Evolutionary conservation across 2,888 invertebrate genomes (phyloP).

Genomic region (Gryllus longicercus): DNA sequence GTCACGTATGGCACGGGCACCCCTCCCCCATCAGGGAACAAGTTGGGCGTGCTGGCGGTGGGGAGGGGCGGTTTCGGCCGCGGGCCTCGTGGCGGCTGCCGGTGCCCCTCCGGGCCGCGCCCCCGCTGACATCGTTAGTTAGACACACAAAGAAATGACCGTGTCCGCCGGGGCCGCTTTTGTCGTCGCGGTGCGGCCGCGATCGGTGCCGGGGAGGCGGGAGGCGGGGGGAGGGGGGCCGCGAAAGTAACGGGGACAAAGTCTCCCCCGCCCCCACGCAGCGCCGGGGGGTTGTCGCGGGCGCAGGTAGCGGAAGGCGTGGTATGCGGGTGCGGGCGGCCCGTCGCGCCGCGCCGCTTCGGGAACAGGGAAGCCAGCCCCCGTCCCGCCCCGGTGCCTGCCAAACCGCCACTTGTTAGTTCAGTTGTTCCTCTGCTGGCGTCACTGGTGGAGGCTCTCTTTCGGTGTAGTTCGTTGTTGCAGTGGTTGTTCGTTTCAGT

Average conservation of each 20-base stretch:
- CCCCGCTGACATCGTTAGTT: constrained; percentile 6
- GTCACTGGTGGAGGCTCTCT: too few species aligned
- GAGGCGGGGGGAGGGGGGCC: background rate
- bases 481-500: too few species aligned
- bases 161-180: background rate
- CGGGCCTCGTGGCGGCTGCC: background rate
- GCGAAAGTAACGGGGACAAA: background rate
- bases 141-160: constrained; percentile 17
- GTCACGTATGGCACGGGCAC: too few species aligned
- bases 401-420: too few species aligned
- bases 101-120: background rate
- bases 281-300: background rate
- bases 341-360: too few species aligned
- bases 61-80: background rate
- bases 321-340: too few species aligned
- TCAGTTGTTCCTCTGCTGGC: too few species aligned
- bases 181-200: background rate
- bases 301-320: too few species aligned
- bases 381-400: too few species aligned
- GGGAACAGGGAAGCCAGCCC: too few species aligned
- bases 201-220: background rate
- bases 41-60: background rate
- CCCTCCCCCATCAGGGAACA: background rate
- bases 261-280: background rate
- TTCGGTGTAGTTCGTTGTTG: too few species aligned